Percentiles rank a stretch among this genome's conserved stretches.
Conservation (phyloP, 2,888 invertebrate species). For the Rugalucina vietnamica region DNA sequence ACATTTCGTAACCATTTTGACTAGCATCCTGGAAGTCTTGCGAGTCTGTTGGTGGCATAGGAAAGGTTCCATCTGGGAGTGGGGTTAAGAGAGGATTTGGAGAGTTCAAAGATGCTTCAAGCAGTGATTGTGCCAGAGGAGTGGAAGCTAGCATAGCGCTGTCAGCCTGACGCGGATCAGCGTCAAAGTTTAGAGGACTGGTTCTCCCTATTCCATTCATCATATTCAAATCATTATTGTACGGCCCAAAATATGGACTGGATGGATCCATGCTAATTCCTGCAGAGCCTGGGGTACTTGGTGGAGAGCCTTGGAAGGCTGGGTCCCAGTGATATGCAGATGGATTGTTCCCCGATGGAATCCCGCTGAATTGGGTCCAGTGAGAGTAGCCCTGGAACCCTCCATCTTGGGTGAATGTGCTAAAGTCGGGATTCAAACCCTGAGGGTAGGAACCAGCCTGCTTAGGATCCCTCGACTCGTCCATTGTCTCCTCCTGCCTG, state of each 20-base stretch:
- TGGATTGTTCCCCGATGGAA: conserved; percentile 55
- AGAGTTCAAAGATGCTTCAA: conserved; percentile 54
- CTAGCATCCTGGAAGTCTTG: conserved; percentile 56
- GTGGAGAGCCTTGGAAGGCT: conserved; percentile 56
- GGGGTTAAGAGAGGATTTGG: conserved; percentile 21
- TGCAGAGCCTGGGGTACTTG: conserved; percentile 56
- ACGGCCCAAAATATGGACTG: conserved; percentile 40
- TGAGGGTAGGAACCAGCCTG: not conserved
- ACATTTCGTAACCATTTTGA: conserved; percentile 69
- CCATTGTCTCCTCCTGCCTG: not conserved
- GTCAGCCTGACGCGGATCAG: conserved; percentile 47
- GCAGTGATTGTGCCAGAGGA: conserved; percentile 57
- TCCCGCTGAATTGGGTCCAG: conserved; percentile 78
- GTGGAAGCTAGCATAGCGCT: conserved; percentile 57
- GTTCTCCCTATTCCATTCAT: conserved; percentile 50
- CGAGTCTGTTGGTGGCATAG: conserved; percentile 28
- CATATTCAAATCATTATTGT: conserved; percentile 20
- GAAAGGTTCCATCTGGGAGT: conserved; percentile 19
- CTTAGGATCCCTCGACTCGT: not conserved
- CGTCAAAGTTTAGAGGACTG: conserved; percentile 33
- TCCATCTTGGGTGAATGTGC: not conserved
- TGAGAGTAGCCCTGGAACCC: conserved; percentile 52
- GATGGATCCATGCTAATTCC: conserved; percentile 48
- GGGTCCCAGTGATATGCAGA: conserved; percentile 63
- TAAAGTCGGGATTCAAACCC: not conserved